These are phyloP conservation scores for Fabriciana adippe DNA, from an alignment of 2,888 invertebrate species.

Conservation along the genomic window DNA sequence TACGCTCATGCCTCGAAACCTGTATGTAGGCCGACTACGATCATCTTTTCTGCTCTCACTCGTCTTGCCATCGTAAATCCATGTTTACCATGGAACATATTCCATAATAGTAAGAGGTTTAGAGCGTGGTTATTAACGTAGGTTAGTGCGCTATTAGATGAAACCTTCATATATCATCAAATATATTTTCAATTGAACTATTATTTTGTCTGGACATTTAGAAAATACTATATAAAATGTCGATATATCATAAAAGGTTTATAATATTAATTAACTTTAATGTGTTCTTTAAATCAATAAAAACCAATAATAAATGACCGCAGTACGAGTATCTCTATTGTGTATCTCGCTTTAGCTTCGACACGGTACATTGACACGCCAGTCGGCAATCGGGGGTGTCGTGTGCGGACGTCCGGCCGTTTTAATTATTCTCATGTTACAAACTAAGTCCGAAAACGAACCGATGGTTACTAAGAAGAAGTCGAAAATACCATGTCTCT, in stretches of 20 bases:
- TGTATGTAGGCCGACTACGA: constrained; percentile 78
- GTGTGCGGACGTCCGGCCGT: constrained; percentile 72
- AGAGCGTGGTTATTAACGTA: not conserved
- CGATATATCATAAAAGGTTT: no score
- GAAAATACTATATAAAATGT: no score
- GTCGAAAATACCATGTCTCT: constrained; percentile 78
- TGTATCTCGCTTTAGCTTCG: constrained; percentile 62
- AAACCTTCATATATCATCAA: no score
- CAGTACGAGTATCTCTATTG: constrained; percentile 43
- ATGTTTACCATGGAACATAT: constrained; percentile 52
- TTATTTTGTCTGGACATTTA: no score
- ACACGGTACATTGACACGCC: constrained; percentile 71
- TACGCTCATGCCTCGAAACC: constrained; percentile 72
- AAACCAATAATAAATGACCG: no score
- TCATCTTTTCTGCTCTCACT: constrained; percentile 77
- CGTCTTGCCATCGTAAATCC: constrained; percentile 68
- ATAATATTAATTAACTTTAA: no score
- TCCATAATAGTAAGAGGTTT: no score
- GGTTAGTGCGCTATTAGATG: no score
- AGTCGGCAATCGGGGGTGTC: constrained; percentile 62
- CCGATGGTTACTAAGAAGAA: constrained; percentile 78
- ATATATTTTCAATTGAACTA: no score
- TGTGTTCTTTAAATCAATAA: no score
- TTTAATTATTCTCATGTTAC: constrained; percentile 65
- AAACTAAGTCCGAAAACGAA: constrained; percentile 70